A percentile compares a stretch with the other conserved stretches of the same genome.
These are phyloP conservation scores for Agelas oroides DNA, from an alignment of 37 sponge, comb jelly and placozoan species.

Conservation along the genomic window DNA sequence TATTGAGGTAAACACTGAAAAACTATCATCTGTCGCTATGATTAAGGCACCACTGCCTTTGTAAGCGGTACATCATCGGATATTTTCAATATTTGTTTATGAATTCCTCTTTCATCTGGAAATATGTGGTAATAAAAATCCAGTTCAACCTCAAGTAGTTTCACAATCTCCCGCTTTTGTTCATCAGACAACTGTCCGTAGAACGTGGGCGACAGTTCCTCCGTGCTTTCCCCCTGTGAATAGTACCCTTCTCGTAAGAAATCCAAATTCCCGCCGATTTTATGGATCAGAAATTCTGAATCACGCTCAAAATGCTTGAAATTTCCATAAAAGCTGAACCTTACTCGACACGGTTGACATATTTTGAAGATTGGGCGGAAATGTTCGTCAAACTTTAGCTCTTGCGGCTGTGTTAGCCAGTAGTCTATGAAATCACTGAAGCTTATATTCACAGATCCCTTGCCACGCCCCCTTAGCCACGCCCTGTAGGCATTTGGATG, in stretches of 20 bases:
- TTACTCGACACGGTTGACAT: slow-evolving; percentile 33
- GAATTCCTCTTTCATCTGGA: slow-evolving; percentile 49
- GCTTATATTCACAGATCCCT: slow-evolving; percentile 2
- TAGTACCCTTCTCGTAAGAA: slow-evolving; percentile 30
- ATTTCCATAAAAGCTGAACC: slow-evolving; percentile 54
- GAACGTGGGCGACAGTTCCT: neutral
- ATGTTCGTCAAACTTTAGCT: slow-evolving; percentile 43
- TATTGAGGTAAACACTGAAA: too few relatives aligned
- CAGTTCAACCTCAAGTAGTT: slow-evolving; percentile 16
- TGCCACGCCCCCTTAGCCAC: slow-evolving; percentile 7
- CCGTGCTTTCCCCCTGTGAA: slow-evolving; percentile 1
- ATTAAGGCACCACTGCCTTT: neutral
- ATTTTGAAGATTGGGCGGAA: slow-evolving; percentile 25
- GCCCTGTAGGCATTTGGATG: slow-evolving; percentile 6
- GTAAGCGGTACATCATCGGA: slow-evolving; percentile 6
- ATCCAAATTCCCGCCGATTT: slow-evolving; percentile 1
- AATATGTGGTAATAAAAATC: slow-evolving; percentile 55
- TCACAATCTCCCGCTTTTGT: slow-evolving; percentile 14
- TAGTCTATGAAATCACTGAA: slow-evolving; percentile 56
- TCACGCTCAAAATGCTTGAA: slow-evolving; percentile 50
- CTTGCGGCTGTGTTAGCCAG: slow-evolving; percentile 3
- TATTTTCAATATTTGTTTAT: slow-evolving; percentile 47
- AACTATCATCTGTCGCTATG: too few relatives aligned
- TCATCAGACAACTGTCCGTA: neutral
- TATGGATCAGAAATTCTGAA: slow-evolving; percentile 24